These are phyloP conservation scores for Mnemiopsis leidyi DNA, from an alignment of 37 sponge, comb jelly and placozoan species.

Conservation along the genomic window DNA sequence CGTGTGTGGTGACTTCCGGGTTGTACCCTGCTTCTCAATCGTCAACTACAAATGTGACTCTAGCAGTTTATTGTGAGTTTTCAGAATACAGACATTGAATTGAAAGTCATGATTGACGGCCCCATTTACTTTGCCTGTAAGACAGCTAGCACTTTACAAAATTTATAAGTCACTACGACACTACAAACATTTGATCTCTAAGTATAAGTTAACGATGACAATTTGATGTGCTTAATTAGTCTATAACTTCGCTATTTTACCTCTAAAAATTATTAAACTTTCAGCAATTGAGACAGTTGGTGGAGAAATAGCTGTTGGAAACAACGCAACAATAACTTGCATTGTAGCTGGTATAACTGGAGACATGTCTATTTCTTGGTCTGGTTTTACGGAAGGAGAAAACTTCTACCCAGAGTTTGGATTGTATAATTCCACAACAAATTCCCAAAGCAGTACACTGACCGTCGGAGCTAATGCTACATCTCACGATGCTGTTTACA, in stretches of 20 bases:
- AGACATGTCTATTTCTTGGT: not conserved
- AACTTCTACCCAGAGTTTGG: not conserved
- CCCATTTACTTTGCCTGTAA: too few species aligned
- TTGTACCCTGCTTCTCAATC: not conserved
- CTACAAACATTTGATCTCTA: too few species aligned
- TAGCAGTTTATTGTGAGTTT: not conserved
- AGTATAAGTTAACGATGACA: too few species aligned
- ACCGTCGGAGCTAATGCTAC: not conserved
- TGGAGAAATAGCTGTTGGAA: not conserved
- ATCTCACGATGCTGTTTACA: not conserved
- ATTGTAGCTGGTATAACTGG: not conserved
- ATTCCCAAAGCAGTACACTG: not conserved
- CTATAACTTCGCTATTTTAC: too few species aligned
- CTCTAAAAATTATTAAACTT: too few species aligned
- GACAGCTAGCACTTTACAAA: too few species aligned
- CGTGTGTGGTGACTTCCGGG: not conserved
- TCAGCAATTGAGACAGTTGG: not conserved
- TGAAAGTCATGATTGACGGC: too few species aligned
- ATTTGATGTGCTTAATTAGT: too few species aligned
- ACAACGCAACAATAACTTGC: not conserved
- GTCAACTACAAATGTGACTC: not conserved
- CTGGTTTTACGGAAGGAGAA: not conserved
- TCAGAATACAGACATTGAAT: too few species aligned
- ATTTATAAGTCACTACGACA: too few species aligned
- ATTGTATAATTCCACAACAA: not conserved